Evolutionary conservation across 2,888 invertebrate genomes (phyloP), one percentile per base, ranked within the genome.

Genomic region (Villa cingulata): DNA sequence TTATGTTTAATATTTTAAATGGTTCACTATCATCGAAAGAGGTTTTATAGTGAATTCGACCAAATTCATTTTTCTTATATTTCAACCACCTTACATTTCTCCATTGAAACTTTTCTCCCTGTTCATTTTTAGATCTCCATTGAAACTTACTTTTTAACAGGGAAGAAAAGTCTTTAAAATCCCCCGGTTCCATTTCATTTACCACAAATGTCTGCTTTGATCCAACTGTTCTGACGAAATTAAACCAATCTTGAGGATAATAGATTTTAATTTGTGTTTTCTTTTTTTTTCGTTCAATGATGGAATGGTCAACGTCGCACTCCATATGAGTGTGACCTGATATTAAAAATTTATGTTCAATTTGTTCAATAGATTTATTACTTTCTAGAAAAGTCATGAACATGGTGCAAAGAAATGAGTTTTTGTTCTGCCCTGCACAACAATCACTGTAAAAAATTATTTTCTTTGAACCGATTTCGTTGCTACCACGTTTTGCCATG

Each of bases 391-490:
- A 44, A n/a, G 27, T 15, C 5, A 37, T 12, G 40, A 55, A 53
- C 54, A 53, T 56, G n/a, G 49, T 27, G 18, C 49, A 46, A 19
- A 53, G 49, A 40, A 52, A 48, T 39, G 46, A 41, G 16, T 56
- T 54, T 45, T 56, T 55, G 39, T 55, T 55, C 51, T 54, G 52
- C 23, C 49, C 51, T n/a, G 44, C 20, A 41, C 54, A 54, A 32
- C 44, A 49, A 47, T 53, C 53, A 39, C 53, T 53, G 34, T 55
- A 55, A 51, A 53, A 53, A 41, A 50, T 46, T 27, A 42, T 10
- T 37, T 55, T 51, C 29, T 50, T 46, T 45, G 53, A 53, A 20
- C 51, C 51, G 36, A 54, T 51, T 46, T 54, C 49, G 38, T 54
- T 54, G 15, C 50, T 53, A 42, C 52, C 54, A 45, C 50, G 49